Conservation (phyloP, 2,797 vertebrate genomes). For the Mionectes olivaceus region DNA sequence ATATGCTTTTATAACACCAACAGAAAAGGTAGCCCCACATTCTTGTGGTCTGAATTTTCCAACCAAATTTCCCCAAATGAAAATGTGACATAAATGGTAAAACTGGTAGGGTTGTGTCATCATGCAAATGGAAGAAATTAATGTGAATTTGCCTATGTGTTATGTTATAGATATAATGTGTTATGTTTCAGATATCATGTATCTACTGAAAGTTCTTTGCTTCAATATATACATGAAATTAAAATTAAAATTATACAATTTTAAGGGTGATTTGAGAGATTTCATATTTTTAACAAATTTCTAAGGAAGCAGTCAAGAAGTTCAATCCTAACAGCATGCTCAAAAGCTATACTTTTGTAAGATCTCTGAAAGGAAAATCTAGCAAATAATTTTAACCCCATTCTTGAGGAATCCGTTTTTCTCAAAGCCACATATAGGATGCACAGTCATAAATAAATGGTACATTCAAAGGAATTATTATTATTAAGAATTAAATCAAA, state of each 20-base stretch:
- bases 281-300: not conserved
- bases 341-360: not conserved
- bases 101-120: not conserved
- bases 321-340: not conserved
- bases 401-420: not conserved
- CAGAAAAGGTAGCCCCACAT: not conserved
- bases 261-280: not conserved
- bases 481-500: not conserved
- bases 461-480: not conserved
- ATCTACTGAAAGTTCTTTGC: not conserved
- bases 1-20: not conserved
- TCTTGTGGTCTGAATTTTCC: not conserved
- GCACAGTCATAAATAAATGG: not conserved
- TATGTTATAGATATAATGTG: not conserved
- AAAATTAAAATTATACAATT: not conserved
- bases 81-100: not conserved
- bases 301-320: not conserved
- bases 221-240: not conserved
- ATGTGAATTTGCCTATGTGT: not conserved
- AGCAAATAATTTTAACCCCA: not conserved
- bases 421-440: not conserved
- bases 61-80: not conserved
- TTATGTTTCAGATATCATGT: not conserved
- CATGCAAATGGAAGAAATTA: not conserved
- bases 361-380: not conserved